Evolutionary conservation across 1,140 invertebrate genomes (phyloP).

Genomic region (Pentalonia nigronervosa): DNA sequence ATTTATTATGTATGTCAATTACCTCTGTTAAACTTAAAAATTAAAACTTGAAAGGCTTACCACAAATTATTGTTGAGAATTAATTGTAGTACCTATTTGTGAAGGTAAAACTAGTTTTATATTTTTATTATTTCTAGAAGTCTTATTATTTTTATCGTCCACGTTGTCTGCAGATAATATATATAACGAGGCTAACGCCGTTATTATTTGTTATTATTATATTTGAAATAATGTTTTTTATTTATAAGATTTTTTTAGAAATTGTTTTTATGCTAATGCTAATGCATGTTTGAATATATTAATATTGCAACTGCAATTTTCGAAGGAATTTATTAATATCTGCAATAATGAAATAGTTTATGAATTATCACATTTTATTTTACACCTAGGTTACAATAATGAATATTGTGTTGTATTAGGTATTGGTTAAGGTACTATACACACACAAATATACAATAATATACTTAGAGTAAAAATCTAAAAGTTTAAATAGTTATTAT

Average conservation of each 20-base stretch:
- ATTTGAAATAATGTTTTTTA: constrained; percentile 11
- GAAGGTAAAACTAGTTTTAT: not conserved
- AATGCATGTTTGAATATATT: not conserved
- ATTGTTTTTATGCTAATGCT: not conserved
- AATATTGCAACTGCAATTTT: not conserved
- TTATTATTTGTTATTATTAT: constrained; percentile 15
- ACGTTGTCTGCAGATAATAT: not conserved
- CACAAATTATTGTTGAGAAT: not conserved
- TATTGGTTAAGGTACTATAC: too few species aligned
- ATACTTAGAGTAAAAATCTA: too few species aligned
- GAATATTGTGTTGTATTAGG: too few species aligned
- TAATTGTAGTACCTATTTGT: not conserved
- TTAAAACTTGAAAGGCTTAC: not conserved
- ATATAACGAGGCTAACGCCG: too few species aligned
- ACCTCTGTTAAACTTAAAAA: constrained; percentile 1
- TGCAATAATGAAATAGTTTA: not conserved
- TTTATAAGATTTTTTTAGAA: not conserved
- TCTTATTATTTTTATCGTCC: not conserved
- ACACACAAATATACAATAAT: too few species aligned
- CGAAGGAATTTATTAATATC: not conserved
- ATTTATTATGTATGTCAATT: constrained; percentile 1
- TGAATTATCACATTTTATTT: not conserved
- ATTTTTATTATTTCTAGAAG: not conserved
- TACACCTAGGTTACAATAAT: not conserved
- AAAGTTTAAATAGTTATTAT: too few species aligned